Evolutionary conservation across 1,140 invertebrate genomes (phyloP), one percentile per base, ranked within the genome.

Genomic region (Drosophila lacertosa): DNA sequence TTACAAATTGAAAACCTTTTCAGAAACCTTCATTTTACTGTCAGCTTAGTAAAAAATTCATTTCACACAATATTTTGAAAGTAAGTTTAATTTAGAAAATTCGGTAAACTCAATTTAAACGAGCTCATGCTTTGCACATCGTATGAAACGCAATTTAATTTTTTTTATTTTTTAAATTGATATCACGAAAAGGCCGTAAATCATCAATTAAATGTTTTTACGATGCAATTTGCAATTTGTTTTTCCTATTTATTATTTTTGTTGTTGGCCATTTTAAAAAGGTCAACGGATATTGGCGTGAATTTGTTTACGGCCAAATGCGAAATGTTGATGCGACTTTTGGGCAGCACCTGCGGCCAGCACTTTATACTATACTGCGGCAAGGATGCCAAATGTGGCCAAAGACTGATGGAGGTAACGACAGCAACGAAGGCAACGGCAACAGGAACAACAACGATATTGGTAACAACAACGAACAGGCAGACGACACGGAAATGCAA

Each of bases 201-300:
- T 81, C 78, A 82, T 65, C 58, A 81, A 74, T 77, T 74, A 77
- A 77, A 69, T 82, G 67, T 64, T 81, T 83, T 81, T 74, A 82
- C 64, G 74, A 83, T 78, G 79, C 74, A 65, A 65, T 65, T 65
- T 71, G 35, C 73, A 73, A 72, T 77, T 55, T 42, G 50, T 53
- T 42, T 13, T 29, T 6, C 13, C n/a, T n/a, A n/a, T n/a, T n/a
- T n/a, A n/a, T n/a, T n/a, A n/a, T 16, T 66, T 66, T 44, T 26
- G 5, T 39, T 50, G n/a, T 39, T 33, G 44, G 40, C 48, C 22
- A 24, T 16, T 48, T 55, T 53, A 48, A 29, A 54, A 69, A 69
- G 66, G 66, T 69, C 66, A 69, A 24, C 66, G 50, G 59, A 67
- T 62, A 63, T 68, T 70, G 62, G 62, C 47, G 63, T 37, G 39